Evolutionary conservation across 2,888 invertebrate species (phyloP).

Genomic region (Synanthedon tipuliformis): DNA sequence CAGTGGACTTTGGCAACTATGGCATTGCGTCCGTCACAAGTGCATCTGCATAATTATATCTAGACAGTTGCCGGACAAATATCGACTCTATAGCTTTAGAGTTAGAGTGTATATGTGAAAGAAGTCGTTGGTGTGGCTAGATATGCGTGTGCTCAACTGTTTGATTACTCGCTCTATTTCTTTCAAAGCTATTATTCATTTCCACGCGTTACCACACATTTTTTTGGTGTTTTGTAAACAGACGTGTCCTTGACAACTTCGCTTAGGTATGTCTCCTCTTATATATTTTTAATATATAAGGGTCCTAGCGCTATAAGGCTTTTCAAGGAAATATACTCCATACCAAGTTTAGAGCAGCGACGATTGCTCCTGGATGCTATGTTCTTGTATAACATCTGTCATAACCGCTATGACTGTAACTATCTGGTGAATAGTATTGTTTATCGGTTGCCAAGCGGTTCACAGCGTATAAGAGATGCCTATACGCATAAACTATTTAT

Average conservation of each 20-base stretch:
- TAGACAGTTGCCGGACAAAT: slow-evolving; percentile 2
- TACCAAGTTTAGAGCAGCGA: no score
- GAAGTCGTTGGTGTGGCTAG: not conserved
- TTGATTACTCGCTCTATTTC: slow-evolving; percentile 59
- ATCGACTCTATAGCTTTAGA: slow-evolving; percentile 4
- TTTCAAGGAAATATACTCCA: no score
- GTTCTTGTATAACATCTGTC: no score
- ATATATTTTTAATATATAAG: not conserved
- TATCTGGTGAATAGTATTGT: no score
- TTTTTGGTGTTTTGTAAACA: slow-evolving; percentile 19
- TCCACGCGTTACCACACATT: slow-evolving; percentile 35
- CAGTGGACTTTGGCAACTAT: slow-evolving; percentile 33
- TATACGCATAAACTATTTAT: no score
- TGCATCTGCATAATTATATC: slow-evolving; percentile 14
- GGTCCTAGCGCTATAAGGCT: no score
- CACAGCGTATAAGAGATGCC: no score
- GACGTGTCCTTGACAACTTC: not conserved
- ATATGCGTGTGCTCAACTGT: slow-evolving; percentile 15
- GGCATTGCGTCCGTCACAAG: slow-evolving; percentile 29
- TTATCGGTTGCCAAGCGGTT: no score
- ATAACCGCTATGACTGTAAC: no score
- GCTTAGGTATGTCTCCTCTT: not conserved
- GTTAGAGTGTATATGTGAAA: slow-evolving; percentile 10
- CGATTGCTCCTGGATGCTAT: no score
- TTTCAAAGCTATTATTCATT: slow-evolving; percentile 40